Evolutionary conservation across 2,888 invertebrate species (phyloP), one percentile per base, ranked within the genome.

Genomic region (Sinodicranocentrus sp.): DNA sequence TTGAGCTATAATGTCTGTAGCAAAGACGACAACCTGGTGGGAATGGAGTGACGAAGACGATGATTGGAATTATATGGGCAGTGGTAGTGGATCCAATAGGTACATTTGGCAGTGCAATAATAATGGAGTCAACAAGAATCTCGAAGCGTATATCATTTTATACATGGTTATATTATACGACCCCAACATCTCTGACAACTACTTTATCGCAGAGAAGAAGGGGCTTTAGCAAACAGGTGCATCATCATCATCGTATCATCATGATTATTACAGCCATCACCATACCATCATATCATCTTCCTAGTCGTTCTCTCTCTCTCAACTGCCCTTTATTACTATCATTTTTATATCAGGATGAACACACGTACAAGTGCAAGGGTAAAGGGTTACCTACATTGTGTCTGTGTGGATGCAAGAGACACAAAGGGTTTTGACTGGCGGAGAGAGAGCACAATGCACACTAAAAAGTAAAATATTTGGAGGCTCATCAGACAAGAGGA

Each of bases 181-280:
- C 33, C 33, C 33, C 10, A 6, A 10, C 33, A 33, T n/a, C 33
- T 33, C 33, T 33, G 3, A 10, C 5, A 33, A 10, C 10, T 33
- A 33, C 33, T 33, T 33, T 5, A 48, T 48, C 10, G 48, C 48
- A n/a, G n/a, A n/a, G n/a, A n/a, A n/a, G n/a, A n/a, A 48, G 15
- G n/a, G 48, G 48, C 48, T 44, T 48, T 68, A 43, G 26, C 44
- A 52, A 68, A 68, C 68, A 68, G 68, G 68, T 68, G 68, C 68
- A 68, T 68, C 28, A 68, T 68, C 67, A 67, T 44, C 17, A 17
- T 63, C 63, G 23, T 43, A 23, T 67, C 68, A 68, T 68, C 68
- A 26, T 68, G 15, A 65, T 68, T 68, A 68, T 68, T 48, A 48
- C 67, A 44, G 43, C 43, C 67, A 67, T 43, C 67, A 43, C 39